Conservation (phyloP, 2,113 vertebrate species). For the Psammodynastes pulverulentus region DNA sequence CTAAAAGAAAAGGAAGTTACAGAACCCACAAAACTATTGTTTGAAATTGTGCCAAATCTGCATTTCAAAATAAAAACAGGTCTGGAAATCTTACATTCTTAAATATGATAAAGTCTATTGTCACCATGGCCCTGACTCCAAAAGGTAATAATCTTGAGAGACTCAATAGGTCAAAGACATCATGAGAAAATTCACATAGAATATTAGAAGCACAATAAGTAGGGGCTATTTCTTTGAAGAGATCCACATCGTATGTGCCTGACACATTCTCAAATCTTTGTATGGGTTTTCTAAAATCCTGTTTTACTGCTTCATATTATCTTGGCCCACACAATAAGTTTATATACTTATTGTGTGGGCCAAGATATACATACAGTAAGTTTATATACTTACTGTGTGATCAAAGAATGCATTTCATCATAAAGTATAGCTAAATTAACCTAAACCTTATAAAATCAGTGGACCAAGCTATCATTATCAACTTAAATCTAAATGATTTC, state of each 20-base stretch:
- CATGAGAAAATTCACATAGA: not conserved
- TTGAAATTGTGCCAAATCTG: not conserved
- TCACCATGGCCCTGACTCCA: not conserved
- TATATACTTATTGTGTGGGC: not conserved
- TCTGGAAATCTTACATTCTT: not conserved
- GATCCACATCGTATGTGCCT: not conserved
- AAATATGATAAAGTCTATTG: not conserved
- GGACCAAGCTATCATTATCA: not conserved
- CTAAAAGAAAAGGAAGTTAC: fast-evolving
- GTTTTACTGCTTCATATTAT: not conserved
- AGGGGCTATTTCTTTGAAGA: not conserved
- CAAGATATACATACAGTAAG: not conserved
- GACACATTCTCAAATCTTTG: not conserved
- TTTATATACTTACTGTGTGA: not conserved
- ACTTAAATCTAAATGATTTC: not conserved
- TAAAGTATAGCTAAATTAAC: not conserved
- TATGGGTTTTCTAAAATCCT: not conserved
- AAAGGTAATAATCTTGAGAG: not conserved
- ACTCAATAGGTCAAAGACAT: not conserved
- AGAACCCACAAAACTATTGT: not conserved
- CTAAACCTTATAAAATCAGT: not conserved
- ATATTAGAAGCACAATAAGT: not conserved
- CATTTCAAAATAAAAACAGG: not conserved
- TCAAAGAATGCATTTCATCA: not conserved
- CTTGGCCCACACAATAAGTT: not conserved